Conservation (phyloP, 2,113 vertebrate species). For the Azemiops feae region DNA sequence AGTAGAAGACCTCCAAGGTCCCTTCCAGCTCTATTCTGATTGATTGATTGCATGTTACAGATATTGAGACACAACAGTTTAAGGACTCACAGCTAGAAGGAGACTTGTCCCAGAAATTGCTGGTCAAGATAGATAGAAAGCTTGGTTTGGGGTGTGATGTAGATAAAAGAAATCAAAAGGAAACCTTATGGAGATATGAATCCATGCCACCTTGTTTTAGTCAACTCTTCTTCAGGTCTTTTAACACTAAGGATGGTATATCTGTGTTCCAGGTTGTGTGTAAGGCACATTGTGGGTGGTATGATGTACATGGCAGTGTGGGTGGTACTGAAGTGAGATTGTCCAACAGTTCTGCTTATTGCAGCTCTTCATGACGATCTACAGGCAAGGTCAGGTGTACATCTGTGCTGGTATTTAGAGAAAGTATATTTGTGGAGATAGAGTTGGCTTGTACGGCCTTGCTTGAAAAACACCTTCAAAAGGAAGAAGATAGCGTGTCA, state of each 20-base stretch:
- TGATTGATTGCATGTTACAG: too few species aligned
- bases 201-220: not conserved
- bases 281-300: not conserved
- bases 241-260: not conserved
- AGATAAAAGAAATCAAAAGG: not conserved
- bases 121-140: too few species aligned
- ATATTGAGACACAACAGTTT: too few species aligned
- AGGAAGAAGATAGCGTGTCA: not conserved
- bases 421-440: not conserved
- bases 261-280: not conserved
- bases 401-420: not conserved
- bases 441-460: not conserved
- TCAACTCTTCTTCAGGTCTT: not conserved
- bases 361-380: not conserved
- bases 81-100: too few species aligned
- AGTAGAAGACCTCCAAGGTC: too few species aligned
- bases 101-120: too few species aligned
- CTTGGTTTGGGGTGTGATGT: too few species aligned
- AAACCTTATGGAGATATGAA: not conserved
- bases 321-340: too few species aligned
- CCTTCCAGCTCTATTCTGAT: too few species aligned
- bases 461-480: not conserved
- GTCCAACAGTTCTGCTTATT: not conserved
- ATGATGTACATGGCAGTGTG: not conserved
- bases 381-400: not conserved